These are phyloP conservation scores for Adelognathus sp. DNA, from an alignment of 2,888 invertebrate genomes.

Conservation along the genomic window DNA sequence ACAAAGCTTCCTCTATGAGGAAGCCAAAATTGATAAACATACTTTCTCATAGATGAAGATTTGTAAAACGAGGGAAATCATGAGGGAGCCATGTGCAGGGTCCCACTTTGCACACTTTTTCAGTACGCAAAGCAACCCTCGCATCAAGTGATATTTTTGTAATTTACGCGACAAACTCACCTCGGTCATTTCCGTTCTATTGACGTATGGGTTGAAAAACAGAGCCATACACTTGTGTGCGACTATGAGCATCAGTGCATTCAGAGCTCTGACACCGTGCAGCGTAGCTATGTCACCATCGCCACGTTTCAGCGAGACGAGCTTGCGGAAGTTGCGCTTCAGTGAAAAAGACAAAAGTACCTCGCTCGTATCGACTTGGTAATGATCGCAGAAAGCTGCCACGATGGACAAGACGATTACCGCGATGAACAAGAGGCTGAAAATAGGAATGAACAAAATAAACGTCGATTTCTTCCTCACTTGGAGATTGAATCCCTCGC, in stretches of 20 bases:
- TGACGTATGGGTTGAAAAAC: conserved; percentile 86
- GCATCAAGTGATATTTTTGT: neutral
- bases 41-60: too few species aligned
- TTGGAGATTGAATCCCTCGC: too few species aligned
- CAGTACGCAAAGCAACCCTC: too few species aligned
- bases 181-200: conserved; percentile 86
- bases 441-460: neutral
- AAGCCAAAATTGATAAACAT: too few species aligned
- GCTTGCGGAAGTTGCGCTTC: conserved; percentile 83
- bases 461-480: too few species aligned
- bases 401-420: conserved; percentile 79
- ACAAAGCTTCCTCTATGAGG: conserved; percentile 85
- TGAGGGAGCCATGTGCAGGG: too few species aligned
- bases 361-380: conserved; percentile 73
- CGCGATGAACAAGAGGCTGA: conserved; percentile 81
- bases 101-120: too few species aligned
- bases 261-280: conserved; percentile 86
- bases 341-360: conserved; percentile 85
- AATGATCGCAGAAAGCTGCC: conserved; percentile 79
- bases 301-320: conserved; percentile 82
- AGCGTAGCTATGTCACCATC: conserved; percentile 85
- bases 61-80: too few species aligned
- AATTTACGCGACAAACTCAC: conserved; percentile 79
- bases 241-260: conserved; percentile 85
- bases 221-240: conserved; percentile 89